Conservation (phyloP, 2,113 vertebrate genomes). For the Casuarius casuarius region DNA sequence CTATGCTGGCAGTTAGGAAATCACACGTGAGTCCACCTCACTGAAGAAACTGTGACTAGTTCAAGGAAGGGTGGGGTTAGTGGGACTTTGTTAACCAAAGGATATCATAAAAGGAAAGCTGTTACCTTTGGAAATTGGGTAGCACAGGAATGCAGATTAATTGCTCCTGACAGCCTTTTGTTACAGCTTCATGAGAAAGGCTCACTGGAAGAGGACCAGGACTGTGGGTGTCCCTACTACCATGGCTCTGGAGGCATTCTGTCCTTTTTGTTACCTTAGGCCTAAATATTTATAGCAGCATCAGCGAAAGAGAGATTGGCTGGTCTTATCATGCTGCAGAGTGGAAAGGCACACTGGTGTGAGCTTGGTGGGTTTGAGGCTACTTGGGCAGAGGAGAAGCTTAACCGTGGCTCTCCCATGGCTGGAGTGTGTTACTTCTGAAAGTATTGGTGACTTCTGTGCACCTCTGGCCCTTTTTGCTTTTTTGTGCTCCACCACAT, state of each 20-base stretch:
- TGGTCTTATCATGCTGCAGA: fast-evolving
- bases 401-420: background rate
- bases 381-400: fast-evolving
- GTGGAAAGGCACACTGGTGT: fast-evolving
- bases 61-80: background rate
- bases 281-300: background rate
- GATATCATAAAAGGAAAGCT: background rate
- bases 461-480: background rate
- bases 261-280: background rate
- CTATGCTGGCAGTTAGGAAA: background rate
- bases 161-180: background rate
- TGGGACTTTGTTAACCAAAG: background rate
- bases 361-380: background rate
- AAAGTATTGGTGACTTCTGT: background rate
- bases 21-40: fast-evolving
- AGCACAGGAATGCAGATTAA: background rate
- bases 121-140: background rate
- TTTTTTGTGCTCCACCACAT: background rate
- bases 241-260: background rate
- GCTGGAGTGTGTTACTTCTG: background rate
- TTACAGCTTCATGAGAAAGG: background rate
- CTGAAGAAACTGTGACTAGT: background rate
- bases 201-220: background rate
- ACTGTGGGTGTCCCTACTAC: background rate
- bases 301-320: background rate